These are phyloP conservation scores for Sialis lutaria DNA, from an alignment of 2,888 invertebrate genomes.

Conservation along the genomic window DNA sequence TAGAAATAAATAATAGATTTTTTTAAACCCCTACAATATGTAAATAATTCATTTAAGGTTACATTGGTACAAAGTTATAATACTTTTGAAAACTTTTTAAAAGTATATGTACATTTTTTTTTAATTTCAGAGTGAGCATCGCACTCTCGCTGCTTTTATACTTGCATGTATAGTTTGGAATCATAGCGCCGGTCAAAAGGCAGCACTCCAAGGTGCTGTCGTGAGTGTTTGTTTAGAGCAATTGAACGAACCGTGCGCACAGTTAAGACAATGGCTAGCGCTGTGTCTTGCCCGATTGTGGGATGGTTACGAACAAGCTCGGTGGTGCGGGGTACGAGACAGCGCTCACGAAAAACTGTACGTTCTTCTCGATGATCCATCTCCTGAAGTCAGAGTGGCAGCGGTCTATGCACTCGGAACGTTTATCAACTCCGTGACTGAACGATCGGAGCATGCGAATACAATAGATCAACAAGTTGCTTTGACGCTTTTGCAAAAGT, in stretches of 20 bases:
- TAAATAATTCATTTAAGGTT: slow-evolving; percentile 1
- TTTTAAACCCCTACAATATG: background rate
- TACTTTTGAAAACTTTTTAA: background rate
- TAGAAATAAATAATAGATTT: too few species aligned
- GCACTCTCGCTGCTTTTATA: slow-evolving; percentile 90
- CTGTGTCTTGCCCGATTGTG: slow-evolving; percentile 82
- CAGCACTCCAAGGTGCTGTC: slow-evolving; percentile 74
- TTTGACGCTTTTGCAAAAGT: slow-evolving; percentile 48
- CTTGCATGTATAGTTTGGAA: slow-evolving; percentile 85
- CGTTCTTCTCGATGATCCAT: slow-evolving; percentile 56
- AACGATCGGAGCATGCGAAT: slow-evolving; percentile 83
- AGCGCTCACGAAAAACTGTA: slow-evolving; percentile 92
- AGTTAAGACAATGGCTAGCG: slow-evolving; percentile 74
- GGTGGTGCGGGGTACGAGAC: slow-evolving; percentile 92
- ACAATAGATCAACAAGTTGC: slow-evolving; percentile 87
- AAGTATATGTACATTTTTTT: background rate
- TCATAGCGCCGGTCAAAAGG: slow-evolving; percentile 77
- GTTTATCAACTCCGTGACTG: slow-evolving; percentile 69
- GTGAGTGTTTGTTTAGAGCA: slow-evolving; percentile 87
- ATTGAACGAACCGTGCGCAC: slow-evolving; percentile 44
- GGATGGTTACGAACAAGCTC: slow-evolving; percentile 73
- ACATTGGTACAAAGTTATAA: background rate
- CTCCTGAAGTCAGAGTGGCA: slow-evolving; percentile 86
- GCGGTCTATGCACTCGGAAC: slow-evolving; percentile 90
- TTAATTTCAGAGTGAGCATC: slow-evolving; percentile 47